phyloP scores from a whole-genome alignment of 2,113 vertebrate genomes.

The Carassius gibelio region DNA sequence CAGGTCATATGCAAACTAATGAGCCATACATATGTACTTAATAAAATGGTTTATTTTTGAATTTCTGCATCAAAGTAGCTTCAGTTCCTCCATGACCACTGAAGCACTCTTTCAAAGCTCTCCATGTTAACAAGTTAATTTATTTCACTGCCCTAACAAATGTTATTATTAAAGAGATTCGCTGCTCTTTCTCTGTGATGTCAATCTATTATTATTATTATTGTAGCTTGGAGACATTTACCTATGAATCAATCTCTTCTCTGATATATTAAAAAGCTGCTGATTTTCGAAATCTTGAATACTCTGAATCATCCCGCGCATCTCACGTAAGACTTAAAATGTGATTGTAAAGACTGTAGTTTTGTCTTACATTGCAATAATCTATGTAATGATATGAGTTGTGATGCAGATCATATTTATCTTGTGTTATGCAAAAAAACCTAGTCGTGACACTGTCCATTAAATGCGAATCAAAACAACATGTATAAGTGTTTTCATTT shows the following conservation, averaged over 20 bases:
- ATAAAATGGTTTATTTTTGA: background rate
- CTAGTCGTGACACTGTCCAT: background rate
- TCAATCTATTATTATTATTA: background rate
- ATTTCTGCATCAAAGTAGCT: slow-evolving; percentile 22
- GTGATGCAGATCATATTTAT: background rate
- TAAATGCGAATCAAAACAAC: background rate
- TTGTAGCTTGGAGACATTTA: background rate
- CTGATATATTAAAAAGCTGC: background rate
- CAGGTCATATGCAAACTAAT: background rate
- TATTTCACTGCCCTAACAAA: background rate
- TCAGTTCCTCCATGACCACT: background rate
- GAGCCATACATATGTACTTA: background rate
- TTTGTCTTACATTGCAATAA: background rate
- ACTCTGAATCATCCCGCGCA: too few species aligned
- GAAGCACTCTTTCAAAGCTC: background rate
- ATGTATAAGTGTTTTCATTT: background rate
- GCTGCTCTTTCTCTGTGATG: slow-evolving; percentile 11
- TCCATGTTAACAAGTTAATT: background rate
- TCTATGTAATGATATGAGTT: background rate
- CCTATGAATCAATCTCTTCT: background rate
- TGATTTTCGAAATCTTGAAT: background rate
- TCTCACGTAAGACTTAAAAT: background rate
- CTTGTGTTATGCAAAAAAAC: background rate
- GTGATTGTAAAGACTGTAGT: background rate
- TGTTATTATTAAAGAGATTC: background rate